Base-by-base conservation (phyloP, 35 echinoderm and acorn worm genomes). In the Chiridota heheva region DNA sequence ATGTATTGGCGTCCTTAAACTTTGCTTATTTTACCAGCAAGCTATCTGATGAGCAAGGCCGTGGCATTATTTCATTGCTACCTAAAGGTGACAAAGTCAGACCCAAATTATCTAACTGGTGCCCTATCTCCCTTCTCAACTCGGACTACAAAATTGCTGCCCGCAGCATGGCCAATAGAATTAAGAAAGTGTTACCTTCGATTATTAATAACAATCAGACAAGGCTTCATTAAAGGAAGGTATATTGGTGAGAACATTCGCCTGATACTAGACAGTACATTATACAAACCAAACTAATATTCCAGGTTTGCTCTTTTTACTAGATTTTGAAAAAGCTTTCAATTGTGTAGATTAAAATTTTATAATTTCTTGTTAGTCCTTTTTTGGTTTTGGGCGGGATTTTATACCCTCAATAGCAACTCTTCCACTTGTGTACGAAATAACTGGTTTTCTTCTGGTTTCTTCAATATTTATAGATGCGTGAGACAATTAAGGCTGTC, bases 51-150 rank as follows among this genome's bases (percentile, higher is more conserved):
- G 61, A 82, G 68, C n/a, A n/a, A n/a, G 70, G 70, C 5, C 7
- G 70, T 32, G 24, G 70, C 17, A 36, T 73, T 20, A 73, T 70
- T 18, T 0, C 70, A 17, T 28, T 73, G 30, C 6, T 73, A 3
- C 70, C 70, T 2, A 73, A 48, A 47, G 38, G 39, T 1, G 40
- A 67, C 12, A 82, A 82, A 22, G 60, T 67, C 20, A 20, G 10
- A 25, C 34, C 60, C 24, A 15, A 27, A 20, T 15, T 65, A 12
- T 32, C 37, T 18, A 82, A 82, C 44, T 81, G 65, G 30, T 38
- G 58, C 18, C 78, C 78, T 7, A 81, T 82, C 42, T 63, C 17
- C 42, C 40, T 82, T 15, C 30, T 81, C 40, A 82, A 82, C 68
- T 40, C 29, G 65, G 65, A 69, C 41, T 36, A 69, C 41, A 69